Evolutionary conservation across 2,113 vertebrate species (phyloP), one percentile per base, ranked within the genome.

Genomic region (Electrona antarctica): DNA sequence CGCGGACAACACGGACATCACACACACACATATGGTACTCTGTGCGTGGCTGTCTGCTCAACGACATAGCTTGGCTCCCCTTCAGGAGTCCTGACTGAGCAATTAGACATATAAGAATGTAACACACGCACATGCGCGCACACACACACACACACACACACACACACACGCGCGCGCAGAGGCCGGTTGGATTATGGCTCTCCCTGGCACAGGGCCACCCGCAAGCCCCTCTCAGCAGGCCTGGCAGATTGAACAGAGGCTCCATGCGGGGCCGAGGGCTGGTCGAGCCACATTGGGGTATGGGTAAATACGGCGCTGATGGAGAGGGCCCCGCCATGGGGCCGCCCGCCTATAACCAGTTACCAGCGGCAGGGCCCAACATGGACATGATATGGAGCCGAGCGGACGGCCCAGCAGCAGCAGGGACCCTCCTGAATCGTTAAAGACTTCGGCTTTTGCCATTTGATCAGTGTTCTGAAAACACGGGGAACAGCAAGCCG

Each of bases 231-330:
- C 89, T 86, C 89, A 84, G 86, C 86, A 67, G 87, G 89, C n/a
- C 69, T 82, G 88, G 85, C 86, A 83, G 85, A 87, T 82, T 74
- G 84, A 92, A 90, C 88, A 90, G 89, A 92, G 89, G 91, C 88
- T 87, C 77, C 85, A 67, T 88, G 85, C 83, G 64, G 21, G 88
- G 78, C 79, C 4, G 29, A 77, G 76, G 89, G 87, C 69, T 84
- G 21, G 21, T 21, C 21, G 86, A 91, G 85, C 83, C 78, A n/a
- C n/a, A n/a, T n/a, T 86, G 76, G 87, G 88, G 83, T 86, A 91
- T 48, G 82, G 80, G 83, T 88, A 91, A 92, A 92, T 86, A 90
- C 78, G 76, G 74, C 69, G 77, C 79, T 85, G 79, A 86, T 80
- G 85, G 84, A 88, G 89, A 84, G 80, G 79, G 79, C 78, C 84